Evolutionary conservation across 2,797 vertebrate species (phyloP).

Genomic region (Leucoraja ocellata): DNA sequence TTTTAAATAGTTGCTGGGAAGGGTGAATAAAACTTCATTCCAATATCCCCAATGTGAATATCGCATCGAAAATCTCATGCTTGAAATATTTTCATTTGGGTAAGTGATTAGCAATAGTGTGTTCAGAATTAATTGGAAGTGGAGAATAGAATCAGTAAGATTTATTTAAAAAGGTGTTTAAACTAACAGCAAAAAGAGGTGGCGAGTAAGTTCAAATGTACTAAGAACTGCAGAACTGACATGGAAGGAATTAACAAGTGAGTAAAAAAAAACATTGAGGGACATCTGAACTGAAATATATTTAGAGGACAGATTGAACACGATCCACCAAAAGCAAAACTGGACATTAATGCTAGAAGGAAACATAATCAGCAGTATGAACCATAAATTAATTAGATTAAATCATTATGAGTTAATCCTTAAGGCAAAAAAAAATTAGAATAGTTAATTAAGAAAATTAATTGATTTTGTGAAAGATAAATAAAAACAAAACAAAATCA

Average conservation of each 20-base stretch:
- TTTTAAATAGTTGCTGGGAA: background rate
- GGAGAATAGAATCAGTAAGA: background rate
- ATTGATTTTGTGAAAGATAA: background rate
- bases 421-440: background rate
- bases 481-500: background rate
- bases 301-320: background rate
- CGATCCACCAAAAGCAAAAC: background rate
- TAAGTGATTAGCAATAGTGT: background rate
- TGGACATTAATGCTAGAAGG: background rate
- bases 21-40: no score
- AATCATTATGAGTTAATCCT: background rate
- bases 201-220: background rate
- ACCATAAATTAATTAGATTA: background rate
- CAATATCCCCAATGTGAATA: background rate
- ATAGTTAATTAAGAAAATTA: background rate
- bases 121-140: no score
- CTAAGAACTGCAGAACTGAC: background rate
- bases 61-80: background rate
- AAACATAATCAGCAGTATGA: background rate
- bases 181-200: background rate
- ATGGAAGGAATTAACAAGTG: background rate
- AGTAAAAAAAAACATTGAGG: background rate
- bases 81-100: background rate
- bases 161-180: background rate
- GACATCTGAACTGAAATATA: background rate